These are phyloP conservation scores for Meloidogyne floridensis DNA, from an alignment of 1,140 invertebrate species.

Conservation along the genomic window DNA sequence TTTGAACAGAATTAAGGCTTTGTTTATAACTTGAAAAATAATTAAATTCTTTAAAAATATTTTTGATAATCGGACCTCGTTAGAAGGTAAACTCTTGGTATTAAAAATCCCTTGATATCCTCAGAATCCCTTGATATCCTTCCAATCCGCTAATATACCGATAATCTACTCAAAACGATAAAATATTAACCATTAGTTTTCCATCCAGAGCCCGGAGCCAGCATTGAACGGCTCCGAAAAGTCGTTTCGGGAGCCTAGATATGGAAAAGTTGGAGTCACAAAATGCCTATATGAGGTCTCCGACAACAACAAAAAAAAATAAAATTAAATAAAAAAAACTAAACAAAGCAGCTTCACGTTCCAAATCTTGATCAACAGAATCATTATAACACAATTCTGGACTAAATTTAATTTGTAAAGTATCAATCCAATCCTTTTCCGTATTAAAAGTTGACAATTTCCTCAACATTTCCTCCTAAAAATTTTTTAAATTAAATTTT, in stretches of 20 bases:
- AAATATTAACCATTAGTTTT: no score
- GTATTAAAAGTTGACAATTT: conserved; percentile 7
- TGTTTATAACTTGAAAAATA: conserved; percentile 59
- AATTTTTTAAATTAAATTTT: not conserved
- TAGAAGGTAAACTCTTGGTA: no score
- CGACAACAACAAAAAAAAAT: not conserved
- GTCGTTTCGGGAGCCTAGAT: no score
- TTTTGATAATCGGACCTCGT: not conserved
- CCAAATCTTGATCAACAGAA: conserved; percentile 15
- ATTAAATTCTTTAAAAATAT: not conserved
- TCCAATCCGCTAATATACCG: no score
- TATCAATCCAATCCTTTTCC: conserved; percentile 13
- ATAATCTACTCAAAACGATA: no score
- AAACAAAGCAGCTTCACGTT: conserved; percentile 25
- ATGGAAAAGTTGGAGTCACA: no score
- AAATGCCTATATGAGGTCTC: no score
- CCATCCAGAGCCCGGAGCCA: no score
- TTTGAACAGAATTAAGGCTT: conserved; percentile 52
- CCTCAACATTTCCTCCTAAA: conserved; percentile 21
- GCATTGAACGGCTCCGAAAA: no score
- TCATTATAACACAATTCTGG: conserved; percentile 11
- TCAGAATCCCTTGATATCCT: no score
- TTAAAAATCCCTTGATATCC: no score
- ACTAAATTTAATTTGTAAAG: conserved; percentile 9
- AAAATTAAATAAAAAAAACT: conserved; percentile 3